Evolutionary conservation across 2,113 vertebrate genomes (phyloP).

Genomic region (Motacilla alba): DNA sequence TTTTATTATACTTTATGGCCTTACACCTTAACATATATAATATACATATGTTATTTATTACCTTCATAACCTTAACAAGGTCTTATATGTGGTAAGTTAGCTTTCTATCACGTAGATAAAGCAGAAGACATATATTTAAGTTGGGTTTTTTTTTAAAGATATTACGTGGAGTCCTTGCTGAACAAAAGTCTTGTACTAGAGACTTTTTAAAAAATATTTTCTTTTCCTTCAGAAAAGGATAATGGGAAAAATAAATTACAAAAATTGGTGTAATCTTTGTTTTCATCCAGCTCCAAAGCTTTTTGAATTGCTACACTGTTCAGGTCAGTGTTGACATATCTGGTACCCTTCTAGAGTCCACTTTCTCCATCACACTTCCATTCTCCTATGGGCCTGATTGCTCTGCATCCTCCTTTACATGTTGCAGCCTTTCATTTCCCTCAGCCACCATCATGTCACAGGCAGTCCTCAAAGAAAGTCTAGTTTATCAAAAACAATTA

Average conservation of each 20-base stretch:
- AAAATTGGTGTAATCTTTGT: not conserved
- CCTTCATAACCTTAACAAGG: not conserved
- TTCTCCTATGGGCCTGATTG: not conserved
- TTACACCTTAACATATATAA: not conserved
- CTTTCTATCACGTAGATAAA: not conserved
- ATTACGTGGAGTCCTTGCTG: not conserved
- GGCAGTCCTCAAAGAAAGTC: not conserved
- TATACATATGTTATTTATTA: not conserved
- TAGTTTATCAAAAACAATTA: not conserved
- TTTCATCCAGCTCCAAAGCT: not conserved
- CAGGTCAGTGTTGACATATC: not conserved
- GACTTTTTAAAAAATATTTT: not conserved
- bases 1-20: not conserved
- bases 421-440: not conserved
- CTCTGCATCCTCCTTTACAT: rapidly evolving
- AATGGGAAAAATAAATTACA: not conserved
- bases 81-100: not conserved
- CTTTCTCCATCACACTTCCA: not conserved
- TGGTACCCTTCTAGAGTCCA: not conserved
- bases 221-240: not conserved
- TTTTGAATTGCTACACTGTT: not conserved
- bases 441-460: not conserved
- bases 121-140: not conserved
- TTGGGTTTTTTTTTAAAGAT: rapidly evolving
- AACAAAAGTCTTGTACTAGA: not conserved